phyloP scores from a whole-genome alignment of 37 sponge, comb jelly and placozoan species.

The Theonella swinhoei region DNA sequence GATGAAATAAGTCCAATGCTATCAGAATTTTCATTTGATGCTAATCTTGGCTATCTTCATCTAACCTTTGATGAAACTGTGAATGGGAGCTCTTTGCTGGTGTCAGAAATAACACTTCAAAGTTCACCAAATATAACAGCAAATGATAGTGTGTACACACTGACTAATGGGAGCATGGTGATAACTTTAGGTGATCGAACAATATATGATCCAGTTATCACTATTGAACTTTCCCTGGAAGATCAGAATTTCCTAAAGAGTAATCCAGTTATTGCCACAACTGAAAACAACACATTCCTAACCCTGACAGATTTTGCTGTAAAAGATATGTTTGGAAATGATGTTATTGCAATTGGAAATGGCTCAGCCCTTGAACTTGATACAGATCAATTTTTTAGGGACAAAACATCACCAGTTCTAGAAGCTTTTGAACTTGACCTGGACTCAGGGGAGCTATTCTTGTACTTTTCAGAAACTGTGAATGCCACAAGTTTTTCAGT shows the following conservation, averaged over 20 bases:
- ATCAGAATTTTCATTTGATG: slow-evolving; percentile 60
- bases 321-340: slow-evolving; percentile 73
- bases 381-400: slow-evolving; percentile 17
- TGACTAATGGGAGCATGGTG: slow-evolving; percentile 38
- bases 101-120: slow-evolving; percentile 60
- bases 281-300: slow-evolving; percentile 68
- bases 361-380: slow-evolving; percentile 41
- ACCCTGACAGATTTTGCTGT: slow-evolving; percentile 43
- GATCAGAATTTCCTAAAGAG: slow-evolving; percentile 70
- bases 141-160: slow-evolving; percentile 14
- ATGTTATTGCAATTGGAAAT: slow-evolving; percentile 37
- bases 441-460: slow-evolving; percentile 60
- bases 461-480: slow-evolving; percentile 85
- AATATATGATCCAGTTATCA: slow-evolving; percentile 19
- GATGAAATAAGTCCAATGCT: slow-evolving; percentile 72
- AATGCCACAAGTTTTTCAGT: slow-evolving; percentile 42
- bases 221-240: slow-evolving; percentile 40
- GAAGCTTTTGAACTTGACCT: slow-evolving; percentile 75
- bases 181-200: neutral
- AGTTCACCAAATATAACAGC: slow-evolving; percentile 13
- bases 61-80: slow-evolving; percentile 85
- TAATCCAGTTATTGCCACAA: slow-evolving; percentile 43
- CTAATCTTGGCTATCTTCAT: slow-evolving; percentile 58
- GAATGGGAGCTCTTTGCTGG: slow-evolving; percentile 46
- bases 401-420: slow-evolving; percentile 69